These are phyloP conservation scores for Fukomys damarensis DNA, from an alignment of 2,113 vertebrate genomes.

Conservation along the genomic window DNA sequence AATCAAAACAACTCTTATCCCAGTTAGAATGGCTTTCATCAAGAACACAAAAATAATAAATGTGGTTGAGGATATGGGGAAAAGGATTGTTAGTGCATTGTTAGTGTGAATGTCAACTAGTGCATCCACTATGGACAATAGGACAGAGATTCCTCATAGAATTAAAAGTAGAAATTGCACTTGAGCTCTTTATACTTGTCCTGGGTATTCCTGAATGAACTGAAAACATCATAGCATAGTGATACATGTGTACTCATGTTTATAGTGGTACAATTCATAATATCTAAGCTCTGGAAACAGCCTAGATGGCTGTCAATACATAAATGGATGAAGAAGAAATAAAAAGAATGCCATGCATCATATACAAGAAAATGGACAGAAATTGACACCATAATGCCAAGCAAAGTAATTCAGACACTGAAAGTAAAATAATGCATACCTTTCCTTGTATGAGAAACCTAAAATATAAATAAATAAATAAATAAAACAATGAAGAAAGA, in stretches of 20 bases:
- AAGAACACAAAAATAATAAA: neutral
- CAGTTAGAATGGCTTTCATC: neutral
- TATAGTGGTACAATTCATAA: neutral
- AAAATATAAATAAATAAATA: neutral
- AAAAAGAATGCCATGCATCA: neutral
- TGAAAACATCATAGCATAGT: neutral
- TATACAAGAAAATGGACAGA: neutral
- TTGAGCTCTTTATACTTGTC: neutral
- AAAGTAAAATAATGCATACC: neutral
- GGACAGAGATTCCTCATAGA: neutral
- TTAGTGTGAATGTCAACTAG: neutral
- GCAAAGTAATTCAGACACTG: neutral
- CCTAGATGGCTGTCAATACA: neutral
- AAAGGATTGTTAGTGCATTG: neutral
- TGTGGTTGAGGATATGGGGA: neutral
- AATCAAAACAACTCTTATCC: neutral
- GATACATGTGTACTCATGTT: neutral
- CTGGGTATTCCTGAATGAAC: neutral
- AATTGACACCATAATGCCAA: neutral
- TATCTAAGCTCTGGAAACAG: neutral
- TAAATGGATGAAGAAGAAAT: neutral
- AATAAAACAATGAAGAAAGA: neutral
- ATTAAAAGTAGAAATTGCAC: neutral
- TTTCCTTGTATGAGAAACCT: neutral
- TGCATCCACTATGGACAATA: neutral